Evolutionary conservation across 2,797 vertebrate species (phyloP).

Genomic region (Morelia viridis): DNA sequence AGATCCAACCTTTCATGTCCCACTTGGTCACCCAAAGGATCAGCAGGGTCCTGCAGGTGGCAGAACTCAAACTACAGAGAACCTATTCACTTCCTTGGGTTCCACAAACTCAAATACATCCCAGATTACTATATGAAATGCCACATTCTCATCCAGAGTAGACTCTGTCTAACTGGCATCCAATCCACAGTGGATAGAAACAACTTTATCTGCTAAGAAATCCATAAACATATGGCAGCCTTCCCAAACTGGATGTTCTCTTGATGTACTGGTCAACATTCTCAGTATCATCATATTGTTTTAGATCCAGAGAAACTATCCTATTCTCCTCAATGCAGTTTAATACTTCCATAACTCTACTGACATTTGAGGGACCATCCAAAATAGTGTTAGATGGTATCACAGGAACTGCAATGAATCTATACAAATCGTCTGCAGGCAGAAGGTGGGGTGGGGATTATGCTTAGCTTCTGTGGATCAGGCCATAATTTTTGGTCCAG

Average conservation of each 20-base stretch:
- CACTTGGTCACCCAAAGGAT: no score
- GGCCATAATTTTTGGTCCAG: neutral
- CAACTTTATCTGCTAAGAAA: no score
- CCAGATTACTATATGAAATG: no score
- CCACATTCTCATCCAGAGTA: no score
- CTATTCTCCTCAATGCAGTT: neutral
- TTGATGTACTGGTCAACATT: neutral
- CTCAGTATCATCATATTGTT: neutral
- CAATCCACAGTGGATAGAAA: no score
- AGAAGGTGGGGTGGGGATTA: neutral
- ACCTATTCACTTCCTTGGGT: no score
- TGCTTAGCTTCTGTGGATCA: neutral
- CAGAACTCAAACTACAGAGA: no score
- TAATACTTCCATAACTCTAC: neutral
- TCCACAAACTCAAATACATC: no score
- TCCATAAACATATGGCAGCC: no score
- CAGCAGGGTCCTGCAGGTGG: no score
- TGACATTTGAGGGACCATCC: neutral
- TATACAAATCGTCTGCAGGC: neutral
- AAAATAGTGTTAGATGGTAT: neutral
- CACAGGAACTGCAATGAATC: neutral
- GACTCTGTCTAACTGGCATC: no score
- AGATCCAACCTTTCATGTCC: no score
- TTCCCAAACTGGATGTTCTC: neutral
- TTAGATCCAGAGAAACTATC: neutral